Evolutionary conservation across 2,113 vertebrate genomes (phyloP).

Genomic region (Rhea americana): DNA sequence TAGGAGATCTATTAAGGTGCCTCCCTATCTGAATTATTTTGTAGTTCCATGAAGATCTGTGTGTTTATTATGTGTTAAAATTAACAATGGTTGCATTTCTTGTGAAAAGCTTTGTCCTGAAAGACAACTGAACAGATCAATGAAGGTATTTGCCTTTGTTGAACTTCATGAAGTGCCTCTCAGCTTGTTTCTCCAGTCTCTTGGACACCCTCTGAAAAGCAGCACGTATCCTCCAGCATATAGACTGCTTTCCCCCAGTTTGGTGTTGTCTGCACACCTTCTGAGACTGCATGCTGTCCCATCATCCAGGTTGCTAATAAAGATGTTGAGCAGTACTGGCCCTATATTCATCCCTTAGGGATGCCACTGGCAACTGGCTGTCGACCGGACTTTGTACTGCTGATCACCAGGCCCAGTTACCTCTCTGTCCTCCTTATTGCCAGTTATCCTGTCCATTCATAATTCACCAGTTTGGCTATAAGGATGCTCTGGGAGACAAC

Average conservation of each 20-base stretch:
- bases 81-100: neutral
- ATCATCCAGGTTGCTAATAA: too few relatives aligned
- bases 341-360: neutral
- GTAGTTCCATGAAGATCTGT: neutral
- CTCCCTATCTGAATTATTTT: neutral
- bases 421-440: neutral
- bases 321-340: neutral
- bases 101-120: neutral
- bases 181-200: neutral
- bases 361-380: too few relatives aligned
- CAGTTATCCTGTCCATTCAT: neutral
- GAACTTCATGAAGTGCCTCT: neutral
- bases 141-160: neutral
- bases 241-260: neutral
- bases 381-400: neutral
- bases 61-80: accelerated
- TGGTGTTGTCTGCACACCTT: accelerated
- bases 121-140: neutral
- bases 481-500: neutral
- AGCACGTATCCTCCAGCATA: neutral
- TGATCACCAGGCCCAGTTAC: neutral
- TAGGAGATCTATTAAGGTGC: neutral
- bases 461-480: neutral
- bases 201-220: neutral
- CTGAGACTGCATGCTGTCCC: neutral